Percentiles rank a stretch among this genome's conserved stretches.
Evolutionary conservation across 2,113 vertebrate species (phyloP).

Genomic region (Hystrix brachyura): DNA sequence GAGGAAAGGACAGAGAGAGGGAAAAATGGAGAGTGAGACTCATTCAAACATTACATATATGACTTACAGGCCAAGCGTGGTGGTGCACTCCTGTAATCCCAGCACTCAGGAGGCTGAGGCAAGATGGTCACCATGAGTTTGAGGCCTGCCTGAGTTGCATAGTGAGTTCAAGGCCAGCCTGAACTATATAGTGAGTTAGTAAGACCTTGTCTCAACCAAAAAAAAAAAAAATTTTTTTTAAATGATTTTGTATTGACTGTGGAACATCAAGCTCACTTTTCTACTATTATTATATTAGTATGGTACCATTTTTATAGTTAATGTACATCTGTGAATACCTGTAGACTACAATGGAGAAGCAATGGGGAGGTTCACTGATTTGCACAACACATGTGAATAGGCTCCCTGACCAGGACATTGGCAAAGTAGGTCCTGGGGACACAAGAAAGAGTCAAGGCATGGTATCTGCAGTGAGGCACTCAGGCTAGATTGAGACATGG

Average conservation of each 20-base stretch:
- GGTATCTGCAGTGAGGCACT: background rate
- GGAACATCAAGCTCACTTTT: background rate
- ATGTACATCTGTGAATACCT: background rate
- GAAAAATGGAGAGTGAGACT: background rate
- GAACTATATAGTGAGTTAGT: too few species aligned
- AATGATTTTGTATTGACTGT: background rate
- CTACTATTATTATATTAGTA: background rate
- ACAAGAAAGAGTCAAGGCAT: background rate
- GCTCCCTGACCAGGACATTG: rapidly evolving
- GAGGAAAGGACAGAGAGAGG: too few species aligned
- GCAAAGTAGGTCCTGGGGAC: background rate
- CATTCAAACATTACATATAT: too few species aligned
- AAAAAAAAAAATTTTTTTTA: background rate
- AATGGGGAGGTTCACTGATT: background rate
- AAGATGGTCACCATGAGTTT: too few species aligned
- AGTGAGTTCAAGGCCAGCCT: too few species aligned
- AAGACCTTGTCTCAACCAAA: too few species aligned
- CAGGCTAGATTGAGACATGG: background rate
- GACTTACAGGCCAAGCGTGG: too few species aligned
- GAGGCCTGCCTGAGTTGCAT: too few species aligned
- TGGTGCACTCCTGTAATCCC: too few species aligned
- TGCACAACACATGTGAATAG: too few species aligned
- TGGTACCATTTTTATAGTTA: background rate
- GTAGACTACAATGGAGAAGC: background rate
- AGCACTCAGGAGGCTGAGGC: too few species aligned